Conservation (phyloP, 2,888 invertebrate genomes). For the Trichogramma evanescens region DNA sequence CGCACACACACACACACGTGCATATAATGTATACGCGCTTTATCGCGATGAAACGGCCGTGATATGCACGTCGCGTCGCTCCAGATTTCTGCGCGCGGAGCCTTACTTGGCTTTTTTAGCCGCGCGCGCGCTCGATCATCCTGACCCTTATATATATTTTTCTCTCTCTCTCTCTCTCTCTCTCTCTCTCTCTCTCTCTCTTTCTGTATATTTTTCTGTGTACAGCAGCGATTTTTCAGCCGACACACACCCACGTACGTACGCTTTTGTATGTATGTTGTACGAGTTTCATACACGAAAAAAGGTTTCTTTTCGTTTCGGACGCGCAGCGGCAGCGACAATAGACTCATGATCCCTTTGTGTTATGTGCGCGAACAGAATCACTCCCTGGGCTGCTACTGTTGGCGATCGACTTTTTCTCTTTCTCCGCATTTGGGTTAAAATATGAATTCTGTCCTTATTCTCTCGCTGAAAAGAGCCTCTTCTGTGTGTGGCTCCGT, state of each 20-base stretch:
- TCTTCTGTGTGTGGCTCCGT: background rate
- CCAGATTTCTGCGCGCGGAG: background rate
- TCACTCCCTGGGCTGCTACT: constrained; percentile 9
- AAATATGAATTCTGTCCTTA: constrained; percentile 19
- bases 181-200: background rate
- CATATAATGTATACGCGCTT: constrained; percentile 2
- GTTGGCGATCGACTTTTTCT: constrained; percentile 24
- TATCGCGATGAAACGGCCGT: constrained; percentile 21
- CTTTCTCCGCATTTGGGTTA: constrained; percentile 30
- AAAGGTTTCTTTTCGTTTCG: background rate
- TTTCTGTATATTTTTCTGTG: too few relatives aligned
- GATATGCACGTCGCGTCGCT: background rate
- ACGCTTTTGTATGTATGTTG: background rate
- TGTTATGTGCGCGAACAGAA: too few relatives aligned
- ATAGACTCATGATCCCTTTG: too few relatives aligned
- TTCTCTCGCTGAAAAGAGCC: too few relatives aligned
- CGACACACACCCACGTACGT: too few relatives aligned
- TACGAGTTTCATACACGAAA: background rate
- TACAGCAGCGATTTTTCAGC: too few relatives aligned
- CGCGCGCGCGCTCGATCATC: background rate
- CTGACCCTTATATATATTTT: background rate
- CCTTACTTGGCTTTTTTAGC: background rate
- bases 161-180: background rate
- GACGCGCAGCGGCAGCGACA: too few relatives aligned
- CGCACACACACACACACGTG: too few relatives aligned